phyloP scores from a whole-genome alignment of 2,797 vertebrate species.

The Microctenopoma lineatum region DNA sequence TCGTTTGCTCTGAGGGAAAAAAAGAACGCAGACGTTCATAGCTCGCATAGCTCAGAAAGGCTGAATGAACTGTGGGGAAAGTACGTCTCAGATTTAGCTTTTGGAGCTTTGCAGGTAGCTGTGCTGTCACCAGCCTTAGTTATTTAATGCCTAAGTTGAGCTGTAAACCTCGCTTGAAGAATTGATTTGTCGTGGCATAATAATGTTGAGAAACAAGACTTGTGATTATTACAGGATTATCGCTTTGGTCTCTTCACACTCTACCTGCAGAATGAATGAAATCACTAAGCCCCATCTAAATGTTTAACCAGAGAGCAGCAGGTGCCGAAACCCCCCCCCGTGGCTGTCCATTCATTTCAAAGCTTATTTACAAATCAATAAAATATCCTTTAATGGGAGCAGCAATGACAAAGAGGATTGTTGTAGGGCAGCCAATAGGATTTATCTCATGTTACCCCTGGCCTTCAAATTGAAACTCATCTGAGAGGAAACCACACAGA shows the following conservation, averaged over 20 bases:
- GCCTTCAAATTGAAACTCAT: constrained; percentile 66
- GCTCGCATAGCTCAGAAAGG: neutral
- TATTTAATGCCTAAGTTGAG: constrained; percentile 43
- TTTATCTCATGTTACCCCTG: constrained; percentile 71
- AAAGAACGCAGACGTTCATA: constrained; percentile 6
- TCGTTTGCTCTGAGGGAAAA: constrained; percentile 48
- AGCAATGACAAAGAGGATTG: constrained; percentile 62
- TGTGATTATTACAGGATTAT: constrained; percentile 45
- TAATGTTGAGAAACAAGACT: constrained; percentile 18
- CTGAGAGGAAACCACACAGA: constrained; percentile 62
- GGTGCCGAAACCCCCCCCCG: constrained; percentile 33
- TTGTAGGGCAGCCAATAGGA: constrained; percentile 57
- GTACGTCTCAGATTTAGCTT: neutral
- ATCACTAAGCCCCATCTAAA: constrained; percentile 42
- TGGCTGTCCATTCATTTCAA: constrained; percentile 70
- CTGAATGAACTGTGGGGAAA: constrained; percentile 17
- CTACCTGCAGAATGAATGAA: constrained; percentile 37
- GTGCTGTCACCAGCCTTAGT: constrained; percentile 1
- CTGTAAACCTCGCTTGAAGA: constrained; percentile 27
- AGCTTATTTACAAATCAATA: constrained; percentile 75
- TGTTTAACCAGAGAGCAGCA: constrained; percentile 45
- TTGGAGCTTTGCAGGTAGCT: constrained; percentile 13
- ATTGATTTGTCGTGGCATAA: constrained; percentile 30
- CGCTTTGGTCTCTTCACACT: constrained; percentile 5
- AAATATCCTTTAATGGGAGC: constrained; percentile 69